Conservation (phyloP, 2,797 vertebrate species). For the Clarias laeviceps region DNA sequence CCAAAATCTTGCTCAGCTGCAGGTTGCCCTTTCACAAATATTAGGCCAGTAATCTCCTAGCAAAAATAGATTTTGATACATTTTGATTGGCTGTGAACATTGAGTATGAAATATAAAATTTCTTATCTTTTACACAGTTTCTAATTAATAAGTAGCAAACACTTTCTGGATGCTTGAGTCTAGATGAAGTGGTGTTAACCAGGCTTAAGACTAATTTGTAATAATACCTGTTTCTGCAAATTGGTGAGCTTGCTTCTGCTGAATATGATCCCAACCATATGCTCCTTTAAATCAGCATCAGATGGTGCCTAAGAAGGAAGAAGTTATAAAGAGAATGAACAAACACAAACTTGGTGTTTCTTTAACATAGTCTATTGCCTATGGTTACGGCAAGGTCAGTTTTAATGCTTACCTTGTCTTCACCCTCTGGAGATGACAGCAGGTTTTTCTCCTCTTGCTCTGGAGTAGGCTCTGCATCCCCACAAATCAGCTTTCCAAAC, state of each 20-base stretch:
- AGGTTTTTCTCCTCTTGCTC: constrained; percentile 98
- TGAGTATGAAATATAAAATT: not conserved
- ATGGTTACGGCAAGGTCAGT: not conserved
- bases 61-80: not conserved
- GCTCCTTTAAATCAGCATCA: constrained; percentile 97
- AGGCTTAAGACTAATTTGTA: not conserved
- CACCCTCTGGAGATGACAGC: constrained; percentile 96
- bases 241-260: constrained; percentile 99
- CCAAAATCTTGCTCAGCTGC: not conserved
- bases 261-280: constrained; percentile 99
- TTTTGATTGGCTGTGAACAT: too few relatives aligned
- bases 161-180: not conserved
- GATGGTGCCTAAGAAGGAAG: constrained; percentile 83
- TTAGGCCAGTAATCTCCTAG: not conserved
- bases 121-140: not conserved
- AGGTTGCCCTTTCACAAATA: not conserved
- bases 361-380: not conserved
- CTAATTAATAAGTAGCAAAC: not conserved
- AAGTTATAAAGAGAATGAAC: constrained; percentile 46
- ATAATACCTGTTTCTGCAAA: constrained; percentile 93
- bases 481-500: constrained; percentile 97
- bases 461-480: constrained; percentile 97
- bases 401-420: constrained; percentile 89
- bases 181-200: not conserved
- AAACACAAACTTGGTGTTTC: not conserved